A percentile compares a stretch with the other conserved stretches of the same genome.
These are phyloP conservation scores for Callipepla squamata DNA, from an alignment of 2,113 vertebrate species.

Conservation along the genomic window DNA sequence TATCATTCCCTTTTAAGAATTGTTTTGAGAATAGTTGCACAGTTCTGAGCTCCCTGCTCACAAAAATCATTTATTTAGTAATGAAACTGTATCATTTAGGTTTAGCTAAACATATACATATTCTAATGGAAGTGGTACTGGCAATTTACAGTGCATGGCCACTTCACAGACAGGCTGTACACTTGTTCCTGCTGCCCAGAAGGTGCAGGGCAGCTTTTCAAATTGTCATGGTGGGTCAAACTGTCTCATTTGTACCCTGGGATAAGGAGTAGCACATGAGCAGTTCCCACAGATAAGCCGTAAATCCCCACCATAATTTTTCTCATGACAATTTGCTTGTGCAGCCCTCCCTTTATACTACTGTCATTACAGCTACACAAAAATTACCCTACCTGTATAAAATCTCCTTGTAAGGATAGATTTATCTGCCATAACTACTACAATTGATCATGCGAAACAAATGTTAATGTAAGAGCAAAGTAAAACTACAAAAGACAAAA, in stretches of 20 bases:
- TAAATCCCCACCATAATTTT: neutral
- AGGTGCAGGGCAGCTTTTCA: neutral
- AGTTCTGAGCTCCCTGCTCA: neutral
- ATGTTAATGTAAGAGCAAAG: neutral
- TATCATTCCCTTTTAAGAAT: neutral
- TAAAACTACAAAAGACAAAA: neutral
- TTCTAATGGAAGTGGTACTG: fast-evolving
- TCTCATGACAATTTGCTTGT: neutral
- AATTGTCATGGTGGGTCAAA: neutral
- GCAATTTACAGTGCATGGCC: neutral
- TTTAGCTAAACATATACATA: neutral
- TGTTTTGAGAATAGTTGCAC: neutral
- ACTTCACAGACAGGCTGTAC: neutral
- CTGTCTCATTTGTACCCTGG: neutral
- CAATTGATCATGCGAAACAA: neutral
- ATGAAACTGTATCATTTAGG: neutral
- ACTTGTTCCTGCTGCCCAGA: neutral
- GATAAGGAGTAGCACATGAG: neutral
- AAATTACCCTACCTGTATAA: neutral
- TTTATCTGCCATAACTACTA: neutral
- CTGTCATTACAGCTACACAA: neutral
- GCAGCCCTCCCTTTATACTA: neutral
- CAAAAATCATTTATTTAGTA: neutral
- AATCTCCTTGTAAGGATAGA: neutral
- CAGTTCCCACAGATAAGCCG: neutral